These are phyloP conservation scores for Galerucella nymphaeae DNA, from an alignment of 2,888 invertebrate species.

Conservation along the genomic window DNA sequence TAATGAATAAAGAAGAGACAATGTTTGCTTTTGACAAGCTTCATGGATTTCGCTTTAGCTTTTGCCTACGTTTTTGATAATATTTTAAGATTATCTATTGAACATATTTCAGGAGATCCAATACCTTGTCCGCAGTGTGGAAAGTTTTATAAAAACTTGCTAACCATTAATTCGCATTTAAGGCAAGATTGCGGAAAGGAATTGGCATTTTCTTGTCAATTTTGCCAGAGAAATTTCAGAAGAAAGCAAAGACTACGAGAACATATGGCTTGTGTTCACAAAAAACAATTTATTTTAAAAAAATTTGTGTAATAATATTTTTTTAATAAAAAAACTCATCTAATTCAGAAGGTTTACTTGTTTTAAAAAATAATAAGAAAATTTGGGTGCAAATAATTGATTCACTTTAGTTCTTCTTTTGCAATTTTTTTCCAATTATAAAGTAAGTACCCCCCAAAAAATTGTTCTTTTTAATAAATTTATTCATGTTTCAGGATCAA, in stretches of 20 bases:
- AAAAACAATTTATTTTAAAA: background rate
- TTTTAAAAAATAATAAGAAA: no score
- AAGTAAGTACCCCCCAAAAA: no score
- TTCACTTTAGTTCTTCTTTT: no score
- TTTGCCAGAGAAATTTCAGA: slow-evolving; percentile 61
- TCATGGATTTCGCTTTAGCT: no score
- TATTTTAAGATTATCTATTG: background rate
- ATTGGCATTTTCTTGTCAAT: slow-evolving; percentile 62
- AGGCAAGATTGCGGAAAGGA: slow-evolving; percentile 65
- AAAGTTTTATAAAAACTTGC: slow-evolving; percentile 78
- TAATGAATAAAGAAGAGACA: no score
- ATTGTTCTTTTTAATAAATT: background rate
- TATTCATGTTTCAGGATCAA: background rate
- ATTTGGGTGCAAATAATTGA: no score
- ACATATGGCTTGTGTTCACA: slow-evolving; percentile 52
- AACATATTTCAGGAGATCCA: slow-evolving; percentile 8
- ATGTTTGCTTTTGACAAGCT: no score
- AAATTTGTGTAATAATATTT: no score
- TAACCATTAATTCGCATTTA: slow-evolving; percentile 75
- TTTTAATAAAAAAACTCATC: no score
- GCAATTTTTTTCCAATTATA: no score
- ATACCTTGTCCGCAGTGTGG: slow-evolving; percentile 72
- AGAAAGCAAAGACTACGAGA: slow-evolving; percentile 62
- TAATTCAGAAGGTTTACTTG: no score
- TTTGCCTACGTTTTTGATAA: background rate